These are phyloP conservation scores for Campopleginae sp. DNA, from an alignment of 2,888 invertebrate species.

Conservation along the genomic window DNA sequence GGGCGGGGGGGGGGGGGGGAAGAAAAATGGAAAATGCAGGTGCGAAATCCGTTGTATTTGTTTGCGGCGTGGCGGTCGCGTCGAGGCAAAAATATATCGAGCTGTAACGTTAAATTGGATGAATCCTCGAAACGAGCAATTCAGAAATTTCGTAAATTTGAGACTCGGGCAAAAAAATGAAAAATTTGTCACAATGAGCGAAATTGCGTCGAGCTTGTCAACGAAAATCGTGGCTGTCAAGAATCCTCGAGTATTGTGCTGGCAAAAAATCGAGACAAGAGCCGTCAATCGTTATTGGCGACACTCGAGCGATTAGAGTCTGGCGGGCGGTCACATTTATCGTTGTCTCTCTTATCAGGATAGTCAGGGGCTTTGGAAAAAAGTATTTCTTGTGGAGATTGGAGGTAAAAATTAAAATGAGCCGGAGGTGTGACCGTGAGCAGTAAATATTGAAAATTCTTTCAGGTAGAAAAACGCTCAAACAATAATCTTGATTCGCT, in stretches of 20 bases:
- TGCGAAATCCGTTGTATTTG: constrained; percentile 52
- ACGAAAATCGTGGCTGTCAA: constrained; percentile 13
- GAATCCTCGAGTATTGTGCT: constrained; percentile 1
- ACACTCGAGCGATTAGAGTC: constrained; percentile 53
- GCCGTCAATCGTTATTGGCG: constrained; percentile 58
- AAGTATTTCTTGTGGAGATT: constrained; percentile 41
- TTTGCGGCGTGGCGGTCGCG: background rate
- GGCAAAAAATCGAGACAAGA: constrained; percentile 21
- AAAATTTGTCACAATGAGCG: too few species aligned
- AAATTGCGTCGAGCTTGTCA: constrained; percentile 28
- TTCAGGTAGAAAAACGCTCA: constrained; percentile 53
- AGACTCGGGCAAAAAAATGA: background rate
- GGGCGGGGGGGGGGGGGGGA: too few species aligned
- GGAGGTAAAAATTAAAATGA: background rate
- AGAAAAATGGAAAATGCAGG: constrained; percentile 56
- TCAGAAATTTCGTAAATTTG: constrained; percentile 32
- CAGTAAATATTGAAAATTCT: constrained; percentile 34
- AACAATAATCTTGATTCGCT: constrained; percentile 57
- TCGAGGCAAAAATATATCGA: too few species aligned
- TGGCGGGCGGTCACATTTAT: constrained; percentile 15
- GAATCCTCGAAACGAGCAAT: constrained; percentile 65
- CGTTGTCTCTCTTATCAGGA: constrained; percentile 23
- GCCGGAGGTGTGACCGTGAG: background rate
- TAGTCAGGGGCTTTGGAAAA: constrained; percentile 21
- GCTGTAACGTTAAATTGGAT: background rate